These are phyloP conservation scores for Myoxocephalus aenaeus DNA, from an alignment of 2,797 vertebrate genomes.

Conservation along the genomic window DNA sequence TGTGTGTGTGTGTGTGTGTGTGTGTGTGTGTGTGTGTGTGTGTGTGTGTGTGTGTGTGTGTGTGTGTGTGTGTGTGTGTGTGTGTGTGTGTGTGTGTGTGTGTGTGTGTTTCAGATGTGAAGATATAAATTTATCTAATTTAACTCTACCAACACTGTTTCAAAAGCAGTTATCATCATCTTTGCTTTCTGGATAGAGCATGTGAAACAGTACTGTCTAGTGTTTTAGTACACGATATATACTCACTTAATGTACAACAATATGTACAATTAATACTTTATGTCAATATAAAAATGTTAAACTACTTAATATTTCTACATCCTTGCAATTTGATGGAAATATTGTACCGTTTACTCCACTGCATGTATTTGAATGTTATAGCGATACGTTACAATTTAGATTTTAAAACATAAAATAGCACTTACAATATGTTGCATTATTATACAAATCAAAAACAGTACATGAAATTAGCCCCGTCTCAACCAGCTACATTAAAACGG, in stretches of 20 bases:
- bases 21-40: slow-evolving; percentile 29
- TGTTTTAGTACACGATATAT: background rate
- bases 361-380: background rate
- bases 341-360: background rate
- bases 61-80: no score
- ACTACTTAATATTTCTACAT: background rate
- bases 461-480: background rate
- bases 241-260: background rate
- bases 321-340: background rate
- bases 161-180: background rate
- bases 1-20: slow-evolving; percentile 8
- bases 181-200: background rate
- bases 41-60: background rate
- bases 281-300: background rate
- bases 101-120: slow-evolving; percentile 7
- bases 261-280: background rate
- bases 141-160: background rate
- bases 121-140: slow-evolving; percentile 10
- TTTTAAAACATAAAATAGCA: background rate
- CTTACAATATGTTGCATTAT: background rate
- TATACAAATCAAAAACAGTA: background rate
- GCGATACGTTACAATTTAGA: background rate
- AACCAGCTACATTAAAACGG: background rate
- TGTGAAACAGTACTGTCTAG: background rate
- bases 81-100: background rate